Conservation (phyloP, 2,888 invertebrate species). For the Sminthurides aquaticus region DNA sequence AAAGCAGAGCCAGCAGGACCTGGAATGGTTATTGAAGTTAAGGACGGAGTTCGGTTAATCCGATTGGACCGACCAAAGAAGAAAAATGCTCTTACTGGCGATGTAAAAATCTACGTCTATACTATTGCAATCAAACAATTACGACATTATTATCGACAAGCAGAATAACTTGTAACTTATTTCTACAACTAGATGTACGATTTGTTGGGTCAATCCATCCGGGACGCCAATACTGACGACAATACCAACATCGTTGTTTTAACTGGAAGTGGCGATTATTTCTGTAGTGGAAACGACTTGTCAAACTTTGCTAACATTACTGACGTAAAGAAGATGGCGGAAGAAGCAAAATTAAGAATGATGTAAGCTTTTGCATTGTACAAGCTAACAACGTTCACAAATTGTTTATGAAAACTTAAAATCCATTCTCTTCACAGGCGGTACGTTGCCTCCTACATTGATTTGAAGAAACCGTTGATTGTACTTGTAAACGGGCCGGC, state of each 20-base stretch:
- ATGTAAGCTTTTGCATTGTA: not conserved
- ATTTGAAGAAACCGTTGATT: constrained; percentile 79
- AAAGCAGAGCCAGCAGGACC: constrained; percentile 23
- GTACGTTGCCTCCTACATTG: constrained; percentile 68
- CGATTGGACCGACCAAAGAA: constrained; percentile 57
- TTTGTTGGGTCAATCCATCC: constrained; percentile 9
- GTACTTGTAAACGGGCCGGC: constrained; percentile 90
- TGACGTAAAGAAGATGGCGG: not conserved
- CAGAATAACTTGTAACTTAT: constrained; percentile 1
- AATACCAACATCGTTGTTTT: constrained; percentile 23
- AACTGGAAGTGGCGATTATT: constrained; percentile 26
- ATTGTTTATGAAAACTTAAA: too few species aligned
- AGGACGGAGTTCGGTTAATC: constrained; percentile 55
- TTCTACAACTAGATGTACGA: constrained; percentile 26
- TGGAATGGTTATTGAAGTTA: constrained; percentile 45
- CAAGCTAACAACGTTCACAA: too few species aligned
- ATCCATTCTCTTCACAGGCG: constrained; percentile 49
- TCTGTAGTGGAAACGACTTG: constrained; percentile 26
- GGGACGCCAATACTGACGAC: constrained; percentile 21
- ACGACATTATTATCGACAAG: too few species aligned
- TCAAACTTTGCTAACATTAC: constrained; percentile 17
- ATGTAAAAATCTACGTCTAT: constrained; percentile 44
- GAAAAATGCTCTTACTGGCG: constrained; percentile 66
- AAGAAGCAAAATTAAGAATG: not conserved
- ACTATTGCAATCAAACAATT: too few species aligned